Base-by-base conservation (phyloP, 2,797 vertebrate species). In the Mustela erminea region DNA sequence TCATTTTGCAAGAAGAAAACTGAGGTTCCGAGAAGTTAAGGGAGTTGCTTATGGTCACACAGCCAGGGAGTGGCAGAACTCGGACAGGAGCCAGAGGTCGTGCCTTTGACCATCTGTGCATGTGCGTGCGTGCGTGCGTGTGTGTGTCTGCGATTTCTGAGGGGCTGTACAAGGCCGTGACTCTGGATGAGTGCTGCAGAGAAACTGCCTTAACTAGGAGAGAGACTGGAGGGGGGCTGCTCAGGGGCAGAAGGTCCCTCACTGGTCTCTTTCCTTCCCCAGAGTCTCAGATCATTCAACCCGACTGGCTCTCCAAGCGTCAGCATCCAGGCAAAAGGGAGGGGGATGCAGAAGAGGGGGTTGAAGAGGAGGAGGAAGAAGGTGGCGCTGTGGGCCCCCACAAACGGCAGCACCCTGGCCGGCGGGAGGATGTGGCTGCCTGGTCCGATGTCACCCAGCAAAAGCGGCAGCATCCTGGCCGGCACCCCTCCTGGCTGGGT, bases 401-500 rank as follows among this genome's bases (percentile, higher is more conserved):
- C 95, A 99, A 98, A 83, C 98, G 99, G 89, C 99, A 99, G 97
- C 99, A 99, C 96, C 99, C 99, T 0, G 99, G 99, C 29, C 99
- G 98, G 87, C 98, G 99, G 90, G 96, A 98, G 60, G 82, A 94
- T 0, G 27, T 18, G 21, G 70, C 74, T 7, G 14, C 46, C 0
- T 81, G 95, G 96, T 35, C 52, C 2, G 35, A 98, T 35, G 17
- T 85, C 60, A 98, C 99, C 93, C 94, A 98, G 93, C 98, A 99
- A 97, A 99, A 99, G 96, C 98, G 99, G 84, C 99, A 99, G 97
- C 99, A 99, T 97, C 99, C 99, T 0, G 99, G 99, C 41, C 99
- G 98, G 97, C 99, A 99, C 84, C 98, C 98, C 82, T 15, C 96
- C 54, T 90, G 92, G 84, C 98, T 99, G 23, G 98, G 96, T 90